Conservation (phyloP, 1,140 invertebrate species). For the Trialeurodes vaporariorum region DNA sequence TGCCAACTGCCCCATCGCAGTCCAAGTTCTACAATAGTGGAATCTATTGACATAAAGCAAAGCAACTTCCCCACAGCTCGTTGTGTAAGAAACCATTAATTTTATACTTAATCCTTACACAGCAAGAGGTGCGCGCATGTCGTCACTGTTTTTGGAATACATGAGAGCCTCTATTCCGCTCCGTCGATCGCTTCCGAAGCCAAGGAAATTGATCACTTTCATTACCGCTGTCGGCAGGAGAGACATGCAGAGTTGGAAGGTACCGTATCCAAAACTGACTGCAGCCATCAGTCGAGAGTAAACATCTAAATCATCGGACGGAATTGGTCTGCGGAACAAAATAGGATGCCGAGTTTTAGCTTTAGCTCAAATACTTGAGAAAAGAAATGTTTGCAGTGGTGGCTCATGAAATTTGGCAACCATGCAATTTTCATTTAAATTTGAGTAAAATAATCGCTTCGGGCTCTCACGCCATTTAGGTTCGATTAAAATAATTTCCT, state of each 20-base stretch:
- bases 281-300: slow-evolving; percentile 46
- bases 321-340: background rate
- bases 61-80: too few relatives aligned
- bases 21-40: too few relatives aligned
- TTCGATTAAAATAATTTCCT: too few relatives aligned
- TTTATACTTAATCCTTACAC: slow-evolving; percentile 37
- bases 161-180: slow-evolving; percentile 48
- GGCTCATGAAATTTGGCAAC: too few relatives aligned
- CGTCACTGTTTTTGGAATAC: slow-evolving; percentile 48
- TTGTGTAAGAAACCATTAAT: background rate
- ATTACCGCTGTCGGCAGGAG: slow-evolving; percentile 53
- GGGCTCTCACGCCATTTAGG: too few relatives aligned
- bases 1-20: too few relatives aligned
- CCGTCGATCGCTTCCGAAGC: slow-evolving; percentile 54
- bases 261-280: slow-evolving; percentile 59
- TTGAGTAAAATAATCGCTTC: too few relatives aligned
- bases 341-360: too few relatives aligned
- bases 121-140: slow-evolving; percentile 60
- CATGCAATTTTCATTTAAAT: too few relatives aligned
- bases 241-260: slow-evolving; percentile 57
- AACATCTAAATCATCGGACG: background rate
- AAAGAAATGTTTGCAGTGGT: too few relatives aligned
- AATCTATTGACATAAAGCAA: too few relatives aligned
- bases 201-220: slow-evolving; percentile 53
- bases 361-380: too few relatives aligned